Base-by-base conservation (phyloP, 2,113 vertebrate genomes). In the Dromiciops gliroides region DNA sequence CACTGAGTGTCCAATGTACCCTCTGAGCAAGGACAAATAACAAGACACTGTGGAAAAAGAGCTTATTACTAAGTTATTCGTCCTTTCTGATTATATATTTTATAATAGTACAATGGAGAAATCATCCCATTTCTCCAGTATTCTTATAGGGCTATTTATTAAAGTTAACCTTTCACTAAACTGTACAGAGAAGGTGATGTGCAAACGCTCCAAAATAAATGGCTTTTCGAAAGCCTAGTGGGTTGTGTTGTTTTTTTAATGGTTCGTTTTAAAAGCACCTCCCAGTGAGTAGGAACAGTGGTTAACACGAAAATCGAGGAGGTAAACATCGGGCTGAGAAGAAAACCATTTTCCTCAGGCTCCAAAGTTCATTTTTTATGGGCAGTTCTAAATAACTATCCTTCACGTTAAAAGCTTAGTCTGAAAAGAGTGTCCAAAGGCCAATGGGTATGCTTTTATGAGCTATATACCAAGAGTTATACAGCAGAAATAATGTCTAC, bases 401-500 rank as follows among this genome's bases (percentile, higher is more conserved):
- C 50, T 94, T 92, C 93, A 48, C 88, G 93, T 90, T 90, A 31
- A 47, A 94, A 94, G 47, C 56, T 26, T 92, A 31, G 37, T 48
- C 67, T 1, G 0, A 37, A n/a, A 91, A 51, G 92, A 94, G 89
- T 50, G 50, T 94, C n/a, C 44, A 31, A 93, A 94, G 75, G 22
- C 44, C 56, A 94, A 48, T 44, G 93, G 89, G 48, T 50, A 90
- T 51, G 53, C 93, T 94, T 96, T 91, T 50, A 47, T 67, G 95
- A 51, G 60, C 26, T 92, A 96, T 49, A 94, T 91, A 53, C 49
- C 92, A 75, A 95, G 95, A 90, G 90, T 91, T 90, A 94, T 48
- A 47, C 25, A 75, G 19, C 51, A 95, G 89, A 94, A 92, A 94
- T 89, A 93, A 93, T 75, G 49, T 89, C 19, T 11, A 94, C 60